Evolutionary conservation across 2,113 vertebrate species (phyloP).

Genomic region (Sinocyclocheilus grahami): DNA sequence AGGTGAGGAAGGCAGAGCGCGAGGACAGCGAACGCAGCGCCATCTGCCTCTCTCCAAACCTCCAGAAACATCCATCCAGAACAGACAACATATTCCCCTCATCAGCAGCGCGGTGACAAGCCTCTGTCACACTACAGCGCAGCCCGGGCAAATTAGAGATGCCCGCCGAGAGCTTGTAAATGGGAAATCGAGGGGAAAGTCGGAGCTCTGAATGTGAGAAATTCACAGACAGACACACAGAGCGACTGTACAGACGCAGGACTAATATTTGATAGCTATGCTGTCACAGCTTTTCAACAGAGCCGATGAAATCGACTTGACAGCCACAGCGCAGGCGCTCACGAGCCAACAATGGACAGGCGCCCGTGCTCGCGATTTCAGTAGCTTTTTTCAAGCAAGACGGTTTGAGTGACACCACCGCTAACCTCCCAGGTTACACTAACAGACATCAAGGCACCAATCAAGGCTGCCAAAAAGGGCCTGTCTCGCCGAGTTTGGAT

Average conservation of each 20-base stretch:
- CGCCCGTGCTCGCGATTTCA: slow-evolving; percentile 47
- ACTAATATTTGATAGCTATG: slow-evolving; percentile 59
- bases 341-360: slow-evolving; percentile 56
- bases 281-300: slow-evolving; percentile 55
- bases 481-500: slow-evolving; percentile 57
- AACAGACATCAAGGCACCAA: slow-evolving; percentile 68
- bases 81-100: slow-evolving; percentile 61
- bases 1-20: slow-evolving; percentile 49
- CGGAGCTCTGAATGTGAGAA: slow-evolving; percentile 49
- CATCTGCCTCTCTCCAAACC: slow-evolving; percentile 54
- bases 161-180: slow-evolving; percentile 38
- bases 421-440: slow-evolving; percentile 64
- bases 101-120: slow-evolving; percentile 62
- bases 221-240: slow-evolving; percentile 51
- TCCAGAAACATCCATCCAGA: slow-evolving; percentile 59
- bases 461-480: slow-evolving; percentile 58
- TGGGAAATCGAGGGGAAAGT: slow-evolving; percentile 51
- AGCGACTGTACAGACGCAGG: slow-evolving; percentile 37
- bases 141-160: slow-evolving; percentile 21
- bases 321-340: slow-evolving; percentile 50
- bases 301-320: slow-evolving; percentile 57
- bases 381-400: slow-evolving; percentile 60
- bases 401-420: slow-evolving; percentile 63
- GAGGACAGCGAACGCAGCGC: slow-evolving; percentile 4
- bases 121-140: slow-evolving; percentile 62